Base-by-base conservation (phyloP, 2,888 invertebrate species). In the Erebia epiphron region DNA sequence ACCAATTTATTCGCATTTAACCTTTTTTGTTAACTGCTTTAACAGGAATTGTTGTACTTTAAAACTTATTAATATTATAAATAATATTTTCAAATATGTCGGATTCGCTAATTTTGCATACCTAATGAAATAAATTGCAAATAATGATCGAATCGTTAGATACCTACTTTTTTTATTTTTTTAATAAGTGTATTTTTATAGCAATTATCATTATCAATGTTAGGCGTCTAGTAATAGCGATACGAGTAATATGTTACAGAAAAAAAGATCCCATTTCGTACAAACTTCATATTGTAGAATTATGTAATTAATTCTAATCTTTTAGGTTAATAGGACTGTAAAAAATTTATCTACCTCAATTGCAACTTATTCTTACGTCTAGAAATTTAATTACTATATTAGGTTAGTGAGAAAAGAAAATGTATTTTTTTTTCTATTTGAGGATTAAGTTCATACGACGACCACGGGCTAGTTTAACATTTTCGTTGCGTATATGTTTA, bases 261-360 rank as follows among this genome's bases (percentile, higher is more conserved):
- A 76, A 79, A 79, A 80, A 84, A 85, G 86, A 89, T 88, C 85
- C 86, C 87, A 86, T 87, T 85, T 84, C 85, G 83, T 86, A 89
- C 85, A 89, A 87, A 87, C 87, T 91, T 88, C 83, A 82, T 87
- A 85, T 80, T 78, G 83, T 87, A 84, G 83, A 82, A 83, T n/a
- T 88, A 85, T 91, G 90, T 93, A 92, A 90, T 90, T 92, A 91
- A 85, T 91, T 90, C 86, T 91, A 90, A 90, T 91, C 84, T 84
- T 85, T 85, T 93, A 93, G 91, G 90, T 87, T 92, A 93, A 91
- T 93, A 93, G 93, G 92, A 90, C 86, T 92, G 89, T 93, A 92
- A 92, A 92, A 92, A 92, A 90, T 87, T 90, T 88, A 93, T 92
- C 93, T 93, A 93, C 93, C 93, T 93, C 93, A 93, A 90, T 87